These are phyloP conservation scores for Hystrix brachyura DNA, from an alignment of 2,113 vertebrate genomes.

Conservation along the genomic window DNA sequence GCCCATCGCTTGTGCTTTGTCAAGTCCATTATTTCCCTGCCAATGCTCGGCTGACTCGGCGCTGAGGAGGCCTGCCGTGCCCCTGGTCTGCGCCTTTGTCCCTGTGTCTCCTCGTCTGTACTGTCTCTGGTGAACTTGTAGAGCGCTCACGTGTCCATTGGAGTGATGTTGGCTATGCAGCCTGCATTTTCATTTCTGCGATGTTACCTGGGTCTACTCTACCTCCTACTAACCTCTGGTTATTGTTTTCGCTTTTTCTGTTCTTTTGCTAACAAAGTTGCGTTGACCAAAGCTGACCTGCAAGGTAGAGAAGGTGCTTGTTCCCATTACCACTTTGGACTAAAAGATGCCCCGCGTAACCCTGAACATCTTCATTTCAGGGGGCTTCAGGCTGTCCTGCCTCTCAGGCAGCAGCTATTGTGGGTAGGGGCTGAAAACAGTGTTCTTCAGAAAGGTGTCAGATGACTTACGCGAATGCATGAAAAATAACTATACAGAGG, in stretches of 20 bases:
- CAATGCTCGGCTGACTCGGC: slow-evolving; percentile 65
- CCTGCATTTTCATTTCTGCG: slow-evolving; percentile 83
- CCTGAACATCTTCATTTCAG: slow-evolving; percentile 85
- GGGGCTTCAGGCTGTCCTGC: slow-evolving; percentile 85
- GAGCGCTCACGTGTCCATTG: slow-evolving; percentile 65
- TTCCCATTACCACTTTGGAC: slow-evolving; percentile 88
- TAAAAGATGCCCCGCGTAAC: slow-evolving; percentile 92
- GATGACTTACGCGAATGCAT: background rate
- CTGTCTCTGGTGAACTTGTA: slow-evolving; percentile 64
- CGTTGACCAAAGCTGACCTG: slow-evolving; percentile 99
- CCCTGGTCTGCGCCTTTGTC: slow-evolving; percentile 46
- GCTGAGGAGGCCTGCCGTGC: slow-evolving; percentile 43
- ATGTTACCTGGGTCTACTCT: slow-evolving; percentile 82
- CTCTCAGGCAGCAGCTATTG: slow-evolving; percentile 76
- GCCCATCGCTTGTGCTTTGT: slow-evolving; percentile 68
- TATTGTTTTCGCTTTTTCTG: slow-evolving; percentile 90
- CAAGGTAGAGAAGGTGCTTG: slow-evolving; percentile 97
- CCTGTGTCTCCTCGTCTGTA: slow-evolving; percentile 30
- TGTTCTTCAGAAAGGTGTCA: slow-evolving; percentile 59
- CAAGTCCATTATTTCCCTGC: background rate
- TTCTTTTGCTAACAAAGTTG: slow-evolving; percentile 96
- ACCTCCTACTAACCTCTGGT: slow-evolving; percentile 92
- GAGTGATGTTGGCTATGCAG: slow-evolving; percentile 76
- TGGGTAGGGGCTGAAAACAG: slow-evolving; percentile 75
- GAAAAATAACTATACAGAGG: background rate